Percentiles rank a stretch among this genome's conserved stretches.
phyloP scores from a whole-genome alignment of 2,797 vertebrate genomes.

The Falco novaeseelandiae region DNA sequence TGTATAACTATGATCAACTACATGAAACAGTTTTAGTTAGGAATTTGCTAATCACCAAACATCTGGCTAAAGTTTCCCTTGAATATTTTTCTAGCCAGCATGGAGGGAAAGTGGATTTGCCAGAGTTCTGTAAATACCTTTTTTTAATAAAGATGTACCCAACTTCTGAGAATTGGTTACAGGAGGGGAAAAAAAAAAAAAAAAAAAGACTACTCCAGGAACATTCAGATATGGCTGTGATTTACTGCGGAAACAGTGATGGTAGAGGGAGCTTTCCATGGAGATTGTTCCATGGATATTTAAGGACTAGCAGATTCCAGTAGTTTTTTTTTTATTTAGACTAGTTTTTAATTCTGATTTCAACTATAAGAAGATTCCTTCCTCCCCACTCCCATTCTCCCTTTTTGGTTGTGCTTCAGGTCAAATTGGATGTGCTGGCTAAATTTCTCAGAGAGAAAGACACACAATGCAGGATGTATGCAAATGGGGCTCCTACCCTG shows the following conservation, averaged over 20 bases:
- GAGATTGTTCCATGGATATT: neutral
- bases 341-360: neutral
- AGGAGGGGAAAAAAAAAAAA: neutral
- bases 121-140: neutral
- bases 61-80: neutral
- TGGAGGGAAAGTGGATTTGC: neutral
- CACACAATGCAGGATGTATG: neutral
- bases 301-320: neutral
- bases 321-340: neutral
- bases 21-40: neutral
- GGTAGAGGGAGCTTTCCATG: neutral
- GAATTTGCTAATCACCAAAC: neutral
- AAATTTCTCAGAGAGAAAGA: neutral
- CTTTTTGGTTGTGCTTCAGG: neutral
- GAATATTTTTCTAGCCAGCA: neutral
- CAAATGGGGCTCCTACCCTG: neutral
- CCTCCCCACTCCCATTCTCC: neutral
- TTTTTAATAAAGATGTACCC: neutral
- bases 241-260: neutral
- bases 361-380: neutral
- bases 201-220: neutral
- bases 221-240: neutral
- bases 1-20: neutral
- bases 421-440: neutral
- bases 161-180: neutral